Evolutionary conservation across 2,113 vertebrate genomes (phyloP).

Genomic region (Hypocryptadius cinnamomeus): DNA sequence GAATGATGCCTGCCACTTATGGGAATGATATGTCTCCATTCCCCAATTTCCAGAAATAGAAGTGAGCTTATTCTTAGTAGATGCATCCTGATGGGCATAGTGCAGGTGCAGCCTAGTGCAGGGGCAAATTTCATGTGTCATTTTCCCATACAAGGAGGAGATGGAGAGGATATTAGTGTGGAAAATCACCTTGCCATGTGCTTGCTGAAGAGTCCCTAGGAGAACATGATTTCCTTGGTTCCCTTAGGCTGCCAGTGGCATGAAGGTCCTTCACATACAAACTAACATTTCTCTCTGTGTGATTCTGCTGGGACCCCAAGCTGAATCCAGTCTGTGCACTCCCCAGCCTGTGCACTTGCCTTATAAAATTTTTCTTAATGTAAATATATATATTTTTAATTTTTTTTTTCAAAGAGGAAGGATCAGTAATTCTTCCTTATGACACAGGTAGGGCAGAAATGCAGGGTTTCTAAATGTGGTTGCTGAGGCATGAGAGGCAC

Average conservation of each 20-base stretch:
- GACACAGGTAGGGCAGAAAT: background rate
- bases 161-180: background rate
- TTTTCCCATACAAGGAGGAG: background rate
- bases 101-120: background rate
- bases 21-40: background rate
- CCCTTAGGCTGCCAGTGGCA: background rate
- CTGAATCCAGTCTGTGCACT: background rate
- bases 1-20: constrained; percentile 10
- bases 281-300: background rate
- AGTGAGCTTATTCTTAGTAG: background rate
- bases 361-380: background rate
- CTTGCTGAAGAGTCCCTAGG: background rate
- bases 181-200: background rate
- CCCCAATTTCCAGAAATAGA: constrained; percentile 17
- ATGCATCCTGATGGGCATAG: background rate
- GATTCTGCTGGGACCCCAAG: background rate
- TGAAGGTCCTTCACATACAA: background rate
- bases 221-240: background rate
- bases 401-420: background rate
- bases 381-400: too few relatives aligned
- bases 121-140: background rate
- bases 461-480: background rate
- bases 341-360: background rate
- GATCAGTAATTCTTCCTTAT: background rate
- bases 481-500: background rate